Base-by-base conservation (phyloP, 1,140 invertebrate species). In the Lethrus apterus region DNA sequence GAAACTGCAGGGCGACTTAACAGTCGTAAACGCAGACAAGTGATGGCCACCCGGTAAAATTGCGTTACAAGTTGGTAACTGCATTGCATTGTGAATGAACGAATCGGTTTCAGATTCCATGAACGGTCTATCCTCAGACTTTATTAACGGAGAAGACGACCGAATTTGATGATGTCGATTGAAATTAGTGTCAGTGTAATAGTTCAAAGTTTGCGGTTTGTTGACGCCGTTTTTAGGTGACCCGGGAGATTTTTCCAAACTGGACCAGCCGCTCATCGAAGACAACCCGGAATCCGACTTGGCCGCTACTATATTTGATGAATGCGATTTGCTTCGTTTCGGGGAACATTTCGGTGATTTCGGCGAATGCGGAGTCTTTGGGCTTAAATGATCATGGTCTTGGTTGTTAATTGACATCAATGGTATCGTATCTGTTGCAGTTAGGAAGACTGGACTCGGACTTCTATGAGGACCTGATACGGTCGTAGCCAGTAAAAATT, bases 271-370 rank as follows among this genome's bases (percentile, higher is more conserved):
- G 63, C 84, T 89, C 78, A 89, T 84, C 9, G 86, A 89, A 1
- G 86, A 89, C 30, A 90, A 66, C 2, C 85, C 86, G 1, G 86
- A 89, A 67, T 91, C 86, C 4, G 84, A 88, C 63, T 86, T 86
- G 3, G 79, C 79, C 20, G 80, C 71, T 9, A 79, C 76, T 35
- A 83, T 81, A 61, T 78, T 80, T 31, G 65, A 65, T 30, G 66
- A 67, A 49, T 78, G 75, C 54, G 79, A 80, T 60, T 81, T 81
- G 2, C 77, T 65, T 55, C 83, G 76, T 63, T 84, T 85, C 14
- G 84, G 81, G 30, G 83, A 84, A n/a, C 78, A 74, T 65, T 77
- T 76, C 3, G 83, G 81, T 19, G 81, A 84, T 70, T 82, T 83
- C 4, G 81, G 80, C 10, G 82, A 84, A 48, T 76, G 71, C n/a